A percentile compares a stretch with the other conserved stretches of the same genome.
phyloP scores from a whole-genome alignment of 2,888 invertebrate species.

The Choristoneura rosaceana region DNA sequence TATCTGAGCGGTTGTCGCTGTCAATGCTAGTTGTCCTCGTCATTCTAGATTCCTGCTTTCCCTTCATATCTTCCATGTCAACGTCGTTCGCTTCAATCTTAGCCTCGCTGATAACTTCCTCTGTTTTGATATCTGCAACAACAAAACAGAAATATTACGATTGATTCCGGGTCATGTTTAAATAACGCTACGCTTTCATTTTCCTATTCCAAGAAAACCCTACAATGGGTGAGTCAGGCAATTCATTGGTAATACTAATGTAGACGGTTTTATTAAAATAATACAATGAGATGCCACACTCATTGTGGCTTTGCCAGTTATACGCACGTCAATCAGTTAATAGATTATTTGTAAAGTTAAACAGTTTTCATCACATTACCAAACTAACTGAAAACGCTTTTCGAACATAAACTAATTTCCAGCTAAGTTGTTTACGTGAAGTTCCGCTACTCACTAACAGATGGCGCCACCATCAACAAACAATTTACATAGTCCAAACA shows the following conservation, averaged over 20 bases:
- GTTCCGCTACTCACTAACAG: slow-evolving; percentile 57
- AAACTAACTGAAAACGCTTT: neutral
- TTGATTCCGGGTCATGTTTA: slow-evolving; percentile 67
- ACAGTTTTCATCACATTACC: slow-evolving; percentile 42
- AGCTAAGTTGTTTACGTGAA: slow-evolving; percentile 1
- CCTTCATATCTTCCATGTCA: slow-evolving; percentile 70
- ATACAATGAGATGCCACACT: slow-evolving; percentile 69
- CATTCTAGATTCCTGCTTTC: slow-evolving; percentile 65
- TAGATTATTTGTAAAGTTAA: slow-evolving; percentile 60
- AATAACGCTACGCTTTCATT: slow-evolving; percentile 78
- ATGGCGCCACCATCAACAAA: slow-evolving; percentile 52
- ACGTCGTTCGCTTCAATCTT: slow-evolving; percentile 70
- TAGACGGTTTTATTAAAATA: slow-evolving; percentile 66
- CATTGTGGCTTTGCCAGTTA: slow-evolving; percentile 55
- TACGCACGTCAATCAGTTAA: slow-evolving; percentile 66
- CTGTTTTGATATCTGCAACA: slow-evolving; percentile 84
- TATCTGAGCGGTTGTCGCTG: slow-evolving; percentile 85
- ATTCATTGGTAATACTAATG: slow-evolving; percentile 68
- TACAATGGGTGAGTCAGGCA: slow-evolving; percentile 82
- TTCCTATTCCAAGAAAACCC: slow-evolving; percentile 81
- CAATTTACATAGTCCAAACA: slow-evolving; percentile 22
- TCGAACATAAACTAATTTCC: slow-evolving; percentile 5
- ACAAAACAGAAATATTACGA: slow-evolving; percentile 73
- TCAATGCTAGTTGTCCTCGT: slow-evolving; percentile 80
- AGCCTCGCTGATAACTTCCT: slow-evolving; percentile 77